These are phyloP conservation scores for Folsomia manolachei DNA, from an alignment of 2,888 invertebrate species.

Conservation along the genomic window DNA sequence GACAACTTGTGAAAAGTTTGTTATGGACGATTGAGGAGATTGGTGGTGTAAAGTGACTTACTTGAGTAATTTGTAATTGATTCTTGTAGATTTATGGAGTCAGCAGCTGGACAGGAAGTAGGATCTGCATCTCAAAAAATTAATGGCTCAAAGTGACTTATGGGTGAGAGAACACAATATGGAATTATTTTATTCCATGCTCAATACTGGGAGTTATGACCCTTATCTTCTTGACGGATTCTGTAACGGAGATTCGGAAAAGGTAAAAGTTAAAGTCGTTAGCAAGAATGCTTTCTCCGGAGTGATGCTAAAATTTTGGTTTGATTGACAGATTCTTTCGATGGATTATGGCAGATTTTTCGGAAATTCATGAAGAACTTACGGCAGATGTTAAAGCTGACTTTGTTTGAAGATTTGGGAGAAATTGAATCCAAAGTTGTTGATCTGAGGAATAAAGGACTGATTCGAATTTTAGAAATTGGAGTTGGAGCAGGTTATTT, in stretches of 20 bases:
- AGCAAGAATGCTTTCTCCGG: neutral
- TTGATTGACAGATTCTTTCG: constrained; percentile 34
- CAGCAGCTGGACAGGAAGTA: too few relatives aligned
- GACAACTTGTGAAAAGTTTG: too few relatives aligned
- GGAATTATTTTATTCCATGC: constrained; percentile 41
- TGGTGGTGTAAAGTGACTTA: too few relatives aligned
- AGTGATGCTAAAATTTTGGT: neutral
- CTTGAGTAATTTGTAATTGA: too few relatives aligned
- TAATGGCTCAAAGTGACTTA: constrained; percentile 45
- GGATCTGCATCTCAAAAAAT: too few relatives aligned
- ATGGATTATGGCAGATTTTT: constrained; percentile 32
- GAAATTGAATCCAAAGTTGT: constrained; percentile 40
- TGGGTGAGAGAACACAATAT: constrained; percentile 41
- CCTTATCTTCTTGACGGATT: constrained; percentile 37
- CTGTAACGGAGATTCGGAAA: constrained; percentile 35
- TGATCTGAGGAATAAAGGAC: constrained; percentile 42
- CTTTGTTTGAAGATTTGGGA: constrained; percentile 42
- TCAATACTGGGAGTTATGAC: constrained; percentile 20
- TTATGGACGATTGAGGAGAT: too few relatives aligned
- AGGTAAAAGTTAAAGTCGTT: constrained; percentile 27
- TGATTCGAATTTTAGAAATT: constrained; percentile 46
- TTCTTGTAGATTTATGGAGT: too few relatives aligned
- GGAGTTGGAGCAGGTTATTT: constrained; percentile 39
- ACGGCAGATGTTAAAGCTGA: constrained; percentile 36
- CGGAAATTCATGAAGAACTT: constrained; percentile 32